Percentiles rank a stretch among this genome's conserved stretches.
Evolutionary conservation across 2,797 vertebrate species (phyloP).

Genomic region (Heterohyrax brucei): DNA sequence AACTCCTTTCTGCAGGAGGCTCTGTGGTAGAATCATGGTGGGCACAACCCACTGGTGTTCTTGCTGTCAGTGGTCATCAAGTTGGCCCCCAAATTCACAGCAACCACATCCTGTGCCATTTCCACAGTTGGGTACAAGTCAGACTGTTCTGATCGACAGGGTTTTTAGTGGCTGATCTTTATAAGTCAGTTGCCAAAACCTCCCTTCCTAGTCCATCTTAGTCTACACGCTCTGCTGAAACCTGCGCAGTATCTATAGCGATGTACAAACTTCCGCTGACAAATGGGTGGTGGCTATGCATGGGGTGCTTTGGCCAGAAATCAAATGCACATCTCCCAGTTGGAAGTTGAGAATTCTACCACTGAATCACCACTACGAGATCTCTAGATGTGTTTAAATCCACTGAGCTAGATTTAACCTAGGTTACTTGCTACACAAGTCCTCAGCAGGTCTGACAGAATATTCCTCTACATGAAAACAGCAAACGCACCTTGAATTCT

Average conservation of each 20-base stretch:
- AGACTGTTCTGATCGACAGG: neutral
- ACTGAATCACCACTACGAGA: neutral
- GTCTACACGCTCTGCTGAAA: neutral
- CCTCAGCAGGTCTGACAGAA: neutral
- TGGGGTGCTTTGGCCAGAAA: neutral
- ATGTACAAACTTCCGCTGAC: neutral
- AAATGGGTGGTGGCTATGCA: neutral
- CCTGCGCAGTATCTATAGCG: neutral
- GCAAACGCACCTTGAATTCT: constrained; percentile 6
- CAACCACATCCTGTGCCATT: neutral
- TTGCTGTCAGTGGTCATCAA: neutral
- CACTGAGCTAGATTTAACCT: neutral
- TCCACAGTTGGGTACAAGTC: neutral
- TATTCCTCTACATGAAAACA: constrained; percentile 20
- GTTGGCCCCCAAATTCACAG: neutral
- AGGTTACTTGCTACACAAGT: neutral
- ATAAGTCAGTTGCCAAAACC: neutral
- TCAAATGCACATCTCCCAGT: neutral
- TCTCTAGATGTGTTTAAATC: constrained; percentile 2
- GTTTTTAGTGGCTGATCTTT: neutral
- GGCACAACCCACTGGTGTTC: neutral
- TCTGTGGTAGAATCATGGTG: neutral
- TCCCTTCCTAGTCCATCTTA: neutral
- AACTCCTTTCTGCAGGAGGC: neutral
- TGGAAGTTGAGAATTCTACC: neutral